Evolutionary conservation across 2,888 invertebrate genomes (phyloP).

Genomic region (Dicyrtoma fusca): DNA sequence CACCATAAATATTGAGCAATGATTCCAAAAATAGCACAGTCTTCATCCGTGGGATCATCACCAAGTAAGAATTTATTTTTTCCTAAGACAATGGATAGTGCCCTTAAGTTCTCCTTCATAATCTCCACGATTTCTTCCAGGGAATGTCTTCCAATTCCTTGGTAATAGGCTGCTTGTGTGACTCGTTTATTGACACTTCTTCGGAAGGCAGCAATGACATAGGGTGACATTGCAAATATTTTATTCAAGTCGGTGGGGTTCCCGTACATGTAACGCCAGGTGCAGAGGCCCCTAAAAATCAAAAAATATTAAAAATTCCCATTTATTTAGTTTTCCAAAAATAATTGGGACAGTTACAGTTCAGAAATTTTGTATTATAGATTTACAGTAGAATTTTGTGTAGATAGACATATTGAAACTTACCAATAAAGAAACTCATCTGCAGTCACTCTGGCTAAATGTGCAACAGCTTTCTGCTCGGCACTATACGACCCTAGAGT

Average conservation of each 20-base stretch:
- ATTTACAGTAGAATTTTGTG: too few species aligned
- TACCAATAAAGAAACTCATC: slow-evolving; percentile 29
- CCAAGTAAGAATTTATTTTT: slow-evolving; percentile 47
- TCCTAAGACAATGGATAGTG: slow-evolving; percentile 47
- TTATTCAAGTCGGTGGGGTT: slow-evolving; percentile 7
- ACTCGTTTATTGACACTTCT: neutral
- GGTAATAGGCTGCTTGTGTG: slow-evolving; percentile 29
- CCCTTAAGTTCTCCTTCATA: slow-evolving; percentile 42
- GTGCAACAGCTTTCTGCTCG: slow-evolving; percentile 13
- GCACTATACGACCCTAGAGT: slow-evolving; percentile 18
- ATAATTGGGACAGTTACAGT: too few species aligned
- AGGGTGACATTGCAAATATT: slow-evolving; percentile 7
- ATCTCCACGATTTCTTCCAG: slow-evolving; percentile 44
- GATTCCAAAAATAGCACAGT: slow-evolving; percentile 60
- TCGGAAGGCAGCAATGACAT: neutral
- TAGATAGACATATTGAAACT: too few species aligned
- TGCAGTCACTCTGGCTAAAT: slow-evolving; percentile 1
- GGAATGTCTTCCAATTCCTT: slow-evolving; percentile 52
- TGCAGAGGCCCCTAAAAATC: slow-evolving; percentile 5
- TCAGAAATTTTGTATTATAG: neutral
- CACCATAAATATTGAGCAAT: slow-evolving; percentile 56
- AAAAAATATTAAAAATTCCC: too few species aligned
- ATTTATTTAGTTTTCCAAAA: too few species aligned
- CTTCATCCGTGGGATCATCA: slow-evolving; percentile 55
- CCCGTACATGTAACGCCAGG: slow-evolving; percentile 20